Base-by-base conservation (phyloP, 2,888 invertebrate species). In the Drosophila maculinotata region DNA sequence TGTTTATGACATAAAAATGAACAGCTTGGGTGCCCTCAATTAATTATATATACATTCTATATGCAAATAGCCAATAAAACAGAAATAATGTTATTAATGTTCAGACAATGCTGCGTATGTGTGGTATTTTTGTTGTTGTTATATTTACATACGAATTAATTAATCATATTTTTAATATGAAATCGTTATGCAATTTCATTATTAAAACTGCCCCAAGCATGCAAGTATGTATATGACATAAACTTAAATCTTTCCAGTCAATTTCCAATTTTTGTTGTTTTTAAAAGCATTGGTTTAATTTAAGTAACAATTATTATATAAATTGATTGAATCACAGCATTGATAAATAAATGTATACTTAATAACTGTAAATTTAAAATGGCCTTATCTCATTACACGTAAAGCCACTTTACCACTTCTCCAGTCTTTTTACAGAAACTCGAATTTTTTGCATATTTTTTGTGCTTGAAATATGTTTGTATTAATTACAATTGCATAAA, bases 401-500 rank as follows among this genome's bases (percentile, higher is more conserved):
- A 8, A 30, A 30, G 30, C 17, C 7, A n/a, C 30, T 17, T 30
- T 30, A 17, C 6, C 3, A 9, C 23, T 14, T 7, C 23, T n/a
- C 14, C 4, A 15, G 7, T 35, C 17, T 25, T 12, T 42, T 25
- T n/a, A n/a, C n/a, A n/a, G n/a, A n/a, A 31, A 31, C 3, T n/a
- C 12, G 14, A 38, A 41, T 33, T 26, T n/a, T 6, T 15, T 17
- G 12, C 1, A n/a, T n/a, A n/a, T n/a, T n/a, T 20, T 53, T 25
- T 26, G 12, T n/a, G 20, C n/a, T 9, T 10, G 9, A 30, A 28
- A 23, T 28, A n/a, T 30, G 9, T 17, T 36, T 47, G 31, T 38
- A 48, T 56, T 63, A 60, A 63, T 51, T 65, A 45, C 47, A 63
- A 52, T 60, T 64, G 64, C 39, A 72, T 60, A 51, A 75, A 77